These are phyloP conservation scores for Drosophila longiperda DNA, from an alignment of 2,888 invertebrate species.

Conservation along the genomic window DNA sequence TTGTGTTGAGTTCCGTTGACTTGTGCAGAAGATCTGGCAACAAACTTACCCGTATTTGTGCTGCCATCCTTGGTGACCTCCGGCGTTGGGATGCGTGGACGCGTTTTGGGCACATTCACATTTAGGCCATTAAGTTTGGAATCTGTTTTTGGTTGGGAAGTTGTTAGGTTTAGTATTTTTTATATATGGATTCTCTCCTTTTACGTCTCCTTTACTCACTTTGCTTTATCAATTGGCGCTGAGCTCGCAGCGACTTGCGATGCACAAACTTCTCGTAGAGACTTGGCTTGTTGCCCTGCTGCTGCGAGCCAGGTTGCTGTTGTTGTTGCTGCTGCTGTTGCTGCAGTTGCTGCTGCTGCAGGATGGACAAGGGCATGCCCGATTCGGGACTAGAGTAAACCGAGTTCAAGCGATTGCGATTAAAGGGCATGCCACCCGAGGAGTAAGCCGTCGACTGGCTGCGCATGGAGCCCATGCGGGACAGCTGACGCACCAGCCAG, in stretches of 20 bases:
- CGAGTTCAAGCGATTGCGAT: conserved; percentile 91
- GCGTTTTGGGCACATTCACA: conserved; percentile 86
- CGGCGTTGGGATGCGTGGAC: conserved; percentile 95
- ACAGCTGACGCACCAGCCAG: conserved; percentile 94
- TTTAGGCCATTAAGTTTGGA: conserved; percentile 88
- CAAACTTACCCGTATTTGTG: conserved; percentile 83
- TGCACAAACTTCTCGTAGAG: conserved; percentile 93
- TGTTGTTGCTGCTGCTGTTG: conserved; percentile 76
- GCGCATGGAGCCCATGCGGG: conserved; percentile 93
- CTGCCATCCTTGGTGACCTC: conserved; percentile 91
- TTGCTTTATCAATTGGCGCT: conserved; percentile 87
- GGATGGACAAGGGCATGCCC: conserved; percentile 84
- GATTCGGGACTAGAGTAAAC: conserved; percentile 89
- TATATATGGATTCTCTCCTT: background rate
- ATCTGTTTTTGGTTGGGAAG: conserved; percentile 83
- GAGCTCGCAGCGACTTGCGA: conserved; percentile 88
- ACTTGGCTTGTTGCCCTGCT: conserved; percentile 88
- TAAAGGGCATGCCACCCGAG: conserved; percentile 89
- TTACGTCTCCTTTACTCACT: conserved; percentile 85
- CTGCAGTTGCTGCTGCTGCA: conserved; percentile 82
- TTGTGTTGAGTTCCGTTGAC: conserved; percentile 8
- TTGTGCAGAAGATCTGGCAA: conserved; percentile 44
- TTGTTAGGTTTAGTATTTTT: background rate
- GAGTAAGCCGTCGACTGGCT: conserved; percentile 95
- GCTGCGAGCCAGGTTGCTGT: conserved; percentile 60